A percentile compares a stretch with the other conserved stretches of the same genome.
Evolutionary conservation across 2,797 vertebrate genomes (phyloP).

Genomic region (Falco cherrug): DNA sequence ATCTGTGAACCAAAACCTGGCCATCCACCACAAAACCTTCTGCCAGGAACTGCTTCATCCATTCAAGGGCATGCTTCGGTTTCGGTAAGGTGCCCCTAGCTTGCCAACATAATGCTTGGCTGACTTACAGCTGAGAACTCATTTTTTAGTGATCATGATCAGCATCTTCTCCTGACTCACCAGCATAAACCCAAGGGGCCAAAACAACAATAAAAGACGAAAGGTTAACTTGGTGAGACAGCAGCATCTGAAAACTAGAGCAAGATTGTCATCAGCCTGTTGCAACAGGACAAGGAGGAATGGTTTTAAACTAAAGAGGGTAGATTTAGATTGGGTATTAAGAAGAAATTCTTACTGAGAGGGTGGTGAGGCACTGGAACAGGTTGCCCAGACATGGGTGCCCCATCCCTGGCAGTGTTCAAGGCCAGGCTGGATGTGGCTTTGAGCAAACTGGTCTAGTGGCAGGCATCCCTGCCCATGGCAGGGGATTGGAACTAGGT

Average conservation of each 20-base stretch:
- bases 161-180: slow-evolving; percentile 4
- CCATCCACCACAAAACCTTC: background rate
- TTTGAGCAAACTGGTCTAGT: too few relatives aligned
- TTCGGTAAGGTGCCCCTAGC: background rate
- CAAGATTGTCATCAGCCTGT: background rate
- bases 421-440: too few relatives aligned
- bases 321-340: too few relatives aligned
- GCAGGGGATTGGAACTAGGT: too few relatives aligned
- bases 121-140: background rate
- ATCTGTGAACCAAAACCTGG: background rate
- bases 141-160: background rate
- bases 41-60: background rate
- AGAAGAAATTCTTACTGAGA: too few relatives aligned
- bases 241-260: background rate
- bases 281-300: too few relatives aligned
- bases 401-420: too few relatives aligned
- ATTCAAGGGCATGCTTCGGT: rapidly evolving
- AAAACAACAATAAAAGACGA: background rate
- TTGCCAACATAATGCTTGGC: background rate
- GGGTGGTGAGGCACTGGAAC: too few relatives aligned
- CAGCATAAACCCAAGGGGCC: background rate
- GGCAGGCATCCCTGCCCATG: too few relatives aligned
- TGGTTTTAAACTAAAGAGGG: too few relatives aligned
- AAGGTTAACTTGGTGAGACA: background rate
- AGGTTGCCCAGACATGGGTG: too few relatives aligned